Percentiles rank a stretch among this genome's conserved stretches.
Conservation (phyloP, 1,140 invertebrate genomes). For the Amyelois transitella region DNA sequence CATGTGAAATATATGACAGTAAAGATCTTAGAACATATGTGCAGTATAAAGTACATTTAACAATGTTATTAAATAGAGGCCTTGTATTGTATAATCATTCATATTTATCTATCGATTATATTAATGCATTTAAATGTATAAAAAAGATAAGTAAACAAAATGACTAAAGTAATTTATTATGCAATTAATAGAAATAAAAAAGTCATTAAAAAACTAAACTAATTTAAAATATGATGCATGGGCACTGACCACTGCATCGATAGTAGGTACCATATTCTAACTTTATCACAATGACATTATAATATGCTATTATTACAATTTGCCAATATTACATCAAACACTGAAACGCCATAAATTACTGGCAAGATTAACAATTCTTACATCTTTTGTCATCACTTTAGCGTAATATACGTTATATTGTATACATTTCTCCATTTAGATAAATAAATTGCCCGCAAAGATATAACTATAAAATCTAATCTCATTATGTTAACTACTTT, state of each 20-base stretch:
- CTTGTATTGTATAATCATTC: constrained; percentile 25
- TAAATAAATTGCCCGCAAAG: constrained; percentile 47
- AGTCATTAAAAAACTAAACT: constrained; percentile 20
- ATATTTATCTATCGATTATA: constrained; percentile 36
- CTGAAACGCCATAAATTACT: constrained; percentile 50
- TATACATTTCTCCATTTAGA: constrained; percentile 49
- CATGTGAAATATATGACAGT: constrained; percentile 29
- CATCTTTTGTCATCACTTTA: constrained; percentile 23
- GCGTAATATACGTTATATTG: constrained; percentile 47
- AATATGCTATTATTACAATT: constrained; percentile 44
- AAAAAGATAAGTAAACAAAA: constrained; percentile 12
- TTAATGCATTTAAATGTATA: constrained; percentile 21
- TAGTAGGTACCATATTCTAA: constrained; percentile 49
- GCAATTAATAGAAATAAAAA: constrained; percentile 22
- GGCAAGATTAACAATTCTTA: constrained; percentile 59
- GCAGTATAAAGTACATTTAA: constrained; percentile 30
- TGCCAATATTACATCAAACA: constrained; percentile 57
- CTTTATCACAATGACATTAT: constrained; percentile 63
- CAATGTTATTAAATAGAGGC: constrained; percentile 33
- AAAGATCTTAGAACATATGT: constrained; percentile 29
- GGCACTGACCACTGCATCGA: constrained; percentile 35
- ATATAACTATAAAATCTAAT: constrained; percentile 64
- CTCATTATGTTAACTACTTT: constrained; percentile 48
- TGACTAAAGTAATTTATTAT: constrained; percentile 29
- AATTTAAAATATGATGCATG: constrained; percentile 23